These are phyloP conservation scores for Tupaia chinensis DNA, from an alignment of 2,113 vertebrate genomes.

Conservation along the genomic window DNA sequence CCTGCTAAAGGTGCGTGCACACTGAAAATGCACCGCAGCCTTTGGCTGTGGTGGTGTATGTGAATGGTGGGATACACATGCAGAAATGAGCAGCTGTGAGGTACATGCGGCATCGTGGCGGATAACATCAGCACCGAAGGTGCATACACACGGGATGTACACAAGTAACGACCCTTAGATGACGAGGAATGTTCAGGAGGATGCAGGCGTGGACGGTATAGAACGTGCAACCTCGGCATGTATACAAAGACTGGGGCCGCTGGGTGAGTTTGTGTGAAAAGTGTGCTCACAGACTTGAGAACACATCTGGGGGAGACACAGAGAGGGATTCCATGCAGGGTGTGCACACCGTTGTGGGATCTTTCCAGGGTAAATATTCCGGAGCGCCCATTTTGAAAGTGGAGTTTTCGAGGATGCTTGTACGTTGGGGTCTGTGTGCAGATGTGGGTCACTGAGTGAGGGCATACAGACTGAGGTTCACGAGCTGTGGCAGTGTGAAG, in stretches of 20 bases:
- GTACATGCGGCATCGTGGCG: accelerated
- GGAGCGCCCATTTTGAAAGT: background rate
- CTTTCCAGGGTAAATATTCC: background rate
- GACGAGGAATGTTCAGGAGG: background rate
- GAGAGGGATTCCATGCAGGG: background rate
- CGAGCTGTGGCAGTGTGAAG: background rate
- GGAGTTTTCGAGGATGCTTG: background rate
- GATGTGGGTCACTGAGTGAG: too few species aligned
- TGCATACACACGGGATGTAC: accelerated
- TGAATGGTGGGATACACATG: accelerated
- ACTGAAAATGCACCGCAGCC: background rate
- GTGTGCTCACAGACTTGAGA: background rate
- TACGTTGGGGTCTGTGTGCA: too few species aligned
- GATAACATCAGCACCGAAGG: background rate
- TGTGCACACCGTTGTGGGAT: background rate
- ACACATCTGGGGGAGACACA: background rate
- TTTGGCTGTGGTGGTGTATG: background rate
- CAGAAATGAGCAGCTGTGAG: background rate
- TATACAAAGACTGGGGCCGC: accelerated
- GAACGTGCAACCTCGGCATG: too few species aligned
- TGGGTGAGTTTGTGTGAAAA: accelerated
- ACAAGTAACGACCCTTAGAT: background rate
- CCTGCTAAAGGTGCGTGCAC: background rate
- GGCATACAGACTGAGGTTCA: too few species aligned
- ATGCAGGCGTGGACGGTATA: background rate